Base-by-base conservation (phyloP, 2,113 vertebrate species). In the Lepidothrix coronata region DNA sequence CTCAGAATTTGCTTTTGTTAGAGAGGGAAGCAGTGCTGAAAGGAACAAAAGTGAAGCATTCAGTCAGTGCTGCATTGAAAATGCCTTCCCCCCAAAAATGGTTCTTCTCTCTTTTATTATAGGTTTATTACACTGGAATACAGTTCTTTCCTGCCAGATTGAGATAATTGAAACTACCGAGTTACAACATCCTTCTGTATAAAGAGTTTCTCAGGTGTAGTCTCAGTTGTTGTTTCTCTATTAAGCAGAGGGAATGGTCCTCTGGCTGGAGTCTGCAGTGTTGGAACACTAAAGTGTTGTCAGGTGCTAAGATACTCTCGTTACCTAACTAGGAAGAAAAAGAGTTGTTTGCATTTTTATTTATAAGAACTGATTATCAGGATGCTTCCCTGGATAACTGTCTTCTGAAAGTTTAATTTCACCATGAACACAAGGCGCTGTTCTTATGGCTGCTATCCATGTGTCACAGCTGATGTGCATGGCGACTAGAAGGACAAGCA, bases 1-100 rank as follows among this genome's bases (percentile, higher is more conserved):
- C 76, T 96, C 92, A 94, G 55, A 84, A 94, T 96, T 96, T 95
- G 83, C 83, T 92, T 95, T 95, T 96, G 86, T 96, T 93, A 70
- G 68, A 94, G 48, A 91, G 89, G 55, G 68, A 12, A 89, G 70
- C 49, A 55, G 33, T 76, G 73, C 88, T 95, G 95, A 94, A 93
- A 94, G 88, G 96, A 89, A 81, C 76, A 91, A 92, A 97, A 97
- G 84, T 84, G 75, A 96, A 95, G 61, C 85, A 55, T 96, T 96
- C 83, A 85, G 76, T 93, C 73, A 82, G 62, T 44, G 73, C 85
- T 87, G 57, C 57, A 58, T 19, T 90, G 58, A 93, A 93, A 94
- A 85, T 78, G 41, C 76, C 55, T 92, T 16, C 31, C 27, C 9
- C 7, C 5, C 0, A 9, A 76, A 86, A 75, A 70, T n/a, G 1